Conservation (phyloP, 2,797 vertebrate genomes). For the Chloroceryle inda region DNA sequence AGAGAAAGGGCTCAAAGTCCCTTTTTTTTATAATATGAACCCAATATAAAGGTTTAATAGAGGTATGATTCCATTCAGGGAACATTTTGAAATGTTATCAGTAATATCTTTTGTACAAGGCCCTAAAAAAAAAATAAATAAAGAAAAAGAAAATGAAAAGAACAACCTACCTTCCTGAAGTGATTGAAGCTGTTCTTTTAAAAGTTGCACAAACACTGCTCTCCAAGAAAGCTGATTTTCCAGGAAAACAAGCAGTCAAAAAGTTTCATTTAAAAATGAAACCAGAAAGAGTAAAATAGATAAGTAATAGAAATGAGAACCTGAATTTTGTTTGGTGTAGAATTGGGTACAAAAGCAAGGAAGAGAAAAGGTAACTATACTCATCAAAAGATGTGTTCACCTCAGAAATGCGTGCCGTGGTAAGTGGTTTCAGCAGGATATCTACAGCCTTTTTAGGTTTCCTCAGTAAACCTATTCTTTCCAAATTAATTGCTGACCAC, state of each 20-base stretch:
- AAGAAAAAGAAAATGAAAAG: neutral
- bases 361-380: neutral
- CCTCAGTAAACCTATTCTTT: neutral
- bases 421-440: neutral
- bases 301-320: neutral
- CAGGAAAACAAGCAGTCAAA: neutral
- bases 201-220: neutral
- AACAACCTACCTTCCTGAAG: neutral
- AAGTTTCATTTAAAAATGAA: neutral
- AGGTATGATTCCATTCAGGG: neutral
- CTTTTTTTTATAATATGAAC: neutral
- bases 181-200: neutral
- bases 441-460: neutral
- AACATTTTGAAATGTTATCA: neutral
- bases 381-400: neutral
- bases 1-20: neutral
- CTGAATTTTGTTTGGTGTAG: neutral
- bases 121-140: neutral
- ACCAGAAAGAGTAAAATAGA: neutral
- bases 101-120: neutral
- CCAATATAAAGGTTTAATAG: neutral
- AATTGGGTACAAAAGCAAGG: neutral
- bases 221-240: neutral
- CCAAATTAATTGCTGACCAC: fast-evolving
- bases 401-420: neutral